phyloP scores from a whole-genome alignment of 2,888 invertebrate genomes.

The Arrhopalites spinosus region DNA sequence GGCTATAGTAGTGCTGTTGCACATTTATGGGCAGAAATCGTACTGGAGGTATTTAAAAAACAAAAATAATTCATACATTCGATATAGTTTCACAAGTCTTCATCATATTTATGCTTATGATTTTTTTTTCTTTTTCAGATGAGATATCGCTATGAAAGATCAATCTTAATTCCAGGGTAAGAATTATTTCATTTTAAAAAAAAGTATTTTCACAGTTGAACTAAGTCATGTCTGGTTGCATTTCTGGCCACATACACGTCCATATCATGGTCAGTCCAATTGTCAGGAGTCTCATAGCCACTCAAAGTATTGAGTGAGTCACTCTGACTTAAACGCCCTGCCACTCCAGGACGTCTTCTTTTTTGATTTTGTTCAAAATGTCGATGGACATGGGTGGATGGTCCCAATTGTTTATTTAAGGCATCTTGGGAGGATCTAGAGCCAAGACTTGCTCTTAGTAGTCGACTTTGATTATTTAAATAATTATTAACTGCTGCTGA shows the following conservation, averaged over 20 bases:
- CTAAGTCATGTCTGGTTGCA: conserved; percentile 72
- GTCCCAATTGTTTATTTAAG: conserved; percentile 46
- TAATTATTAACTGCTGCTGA: conserved; percentile 45
- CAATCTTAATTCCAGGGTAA: conserved; percentile 80
- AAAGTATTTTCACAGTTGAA: conserved; percentile 61
- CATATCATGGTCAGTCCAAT: conserved; percentile 95
- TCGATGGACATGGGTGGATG: conserved; percentile 47
- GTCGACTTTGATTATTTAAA: conserved; percentile 52
- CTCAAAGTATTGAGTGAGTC: conserved; percentile 55
- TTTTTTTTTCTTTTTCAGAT: too few species aligned
- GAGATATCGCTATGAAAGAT: conserved; percentile 85
- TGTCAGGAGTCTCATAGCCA: conserved; percentile 81
- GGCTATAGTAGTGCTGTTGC: conserved; percentile 77
- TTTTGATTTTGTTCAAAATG: conserved; percentile 53
- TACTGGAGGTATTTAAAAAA: too few species aligned
- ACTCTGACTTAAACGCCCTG: conserved; percentile 51
- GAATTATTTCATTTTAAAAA: conserved; percentile 59
- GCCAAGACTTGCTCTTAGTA: conserved; percentile 51
- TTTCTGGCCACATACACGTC: conserved; percentile 93
- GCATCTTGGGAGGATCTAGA: conserved; percentile 53
- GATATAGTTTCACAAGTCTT: too few species aligned
- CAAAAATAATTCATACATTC: too few species aligned
- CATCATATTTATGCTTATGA: too few species aligned
- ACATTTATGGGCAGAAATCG: conserved; percentile 92
- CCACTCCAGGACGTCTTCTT: conserved; percentile 38